Evolutionary conservation across 2,888 invertebrate genomes (phyloP).

Genomic region (Hyposoter didymator): DNA sequence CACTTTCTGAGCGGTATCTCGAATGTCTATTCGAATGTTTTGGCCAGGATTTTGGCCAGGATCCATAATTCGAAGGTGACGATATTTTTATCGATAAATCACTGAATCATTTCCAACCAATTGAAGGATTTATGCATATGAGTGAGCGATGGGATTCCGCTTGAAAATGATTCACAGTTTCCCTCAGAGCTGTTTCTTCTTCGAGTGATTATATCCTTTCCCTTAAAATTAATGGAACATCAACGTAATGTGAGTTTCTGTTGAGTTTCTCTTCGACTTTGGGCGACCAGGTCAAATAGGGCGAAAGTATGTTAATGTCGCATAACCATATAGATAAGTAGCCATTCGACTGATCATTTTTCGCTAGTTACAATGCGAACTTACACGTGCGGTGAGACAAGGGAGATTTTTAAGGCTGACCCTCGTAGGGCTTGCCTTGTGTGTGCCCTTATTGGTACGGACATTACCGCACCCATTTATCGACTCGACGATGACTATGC

Average conservation of each 20-base stretch:
- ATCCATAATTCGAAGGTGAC: background rate
- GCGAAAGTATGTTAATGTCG: background rate
- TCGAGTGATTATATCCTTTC: background rate
- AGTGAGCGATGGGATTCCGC: background rate
- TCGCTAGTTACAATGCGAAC: background rate
- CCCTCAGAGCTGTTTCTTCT: background rate
- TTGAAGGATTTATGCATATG: background rate
- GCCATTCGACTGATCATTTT: conserved; percentile 37
- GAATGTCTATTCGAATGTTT: background rate
- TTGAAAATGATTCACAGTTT: background rate
- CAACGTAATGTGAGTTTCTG: background rate
- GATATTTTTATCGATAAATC: background rate
- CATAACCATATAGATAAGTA: background rate
- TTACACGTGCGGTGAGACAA: background rate
- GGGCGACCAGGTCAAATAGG: background rate
- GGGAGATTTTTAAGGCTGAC: conserved; percentile 27
- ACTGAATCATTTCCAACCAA: background rate
- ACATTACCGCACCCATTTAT: conserved; percentile 67
- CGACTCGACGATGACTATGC: conserved; percentile 47
- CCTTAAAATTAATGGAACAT: background rate
- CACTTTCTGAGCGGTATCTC: background rate
- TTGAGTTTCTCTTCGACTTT: background rate
- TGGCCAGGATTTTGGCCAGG: background rate
- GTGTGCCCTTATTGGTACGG: conserved; percentile 28
- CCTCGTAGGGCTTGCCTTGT: conserved; percentile 31